Evolutionary conservation across 2,113 vertebrate genomes (phyloP), one percentile per base, ranked within the genome.

Genomic region (Eupsittula cactorum): DNA sequence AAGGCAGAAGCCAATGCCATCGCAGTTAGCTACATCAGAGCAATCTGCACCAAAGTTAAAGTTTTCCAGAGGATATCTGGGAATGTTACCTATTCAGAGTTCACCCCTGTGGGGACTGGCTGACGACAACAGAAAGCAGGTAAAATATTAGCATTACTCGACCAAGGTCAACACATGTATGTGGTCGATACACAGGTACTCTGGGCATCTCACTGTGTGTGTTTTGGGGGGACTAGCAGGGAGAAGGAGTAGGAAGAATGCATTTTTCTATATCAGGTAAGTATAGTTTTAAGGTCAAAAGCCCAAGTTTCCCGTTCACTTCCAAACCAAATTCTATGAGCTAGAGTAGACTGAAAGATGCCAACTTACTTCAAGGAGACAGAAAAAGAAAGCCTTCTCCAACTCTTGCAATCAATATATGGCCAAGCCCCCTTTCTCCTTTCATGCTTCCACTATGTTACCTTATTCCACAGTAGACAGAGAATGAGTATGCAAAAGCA

Each of bases 41-140:
- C 88, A 62, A 92, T 65, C 93, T 94, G 91, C 92, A 95, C 70
- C 88, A 28, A 94, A 94, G 90, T 73, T 88, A 69, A 92, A 67
- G 57, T 96, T 96, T 97, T 95, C 95, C 96, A 94, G 90, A 95
- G 93, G 76, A 80, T 93, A 91, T 96, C 82, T 97, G 97, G 95
- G 93, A 95, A 95, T 16, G 25, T 78, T 86, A 67, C 85, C 91
- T 94, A 92, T 37, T 83, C 24, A 91, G 91, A 97, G 88, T 89
- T 96, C 93, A 95, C 82, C 81, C 95, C 94, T 46, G 23, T 42
- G 96, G 95, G 94, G 87, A 96, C 92, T 28, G 50, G 93, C 92
- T 97, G 84, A 65, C 17, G 70, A 71, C 7, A 24, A 82, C 62
- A 91, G 88, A 83, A 95, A 94, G 82, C 57, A 75, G 89, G 77